Conservation (phyloP, 53 echinoderm and acorn worm genomes). For the Apostichopus leukothele region DNA sequence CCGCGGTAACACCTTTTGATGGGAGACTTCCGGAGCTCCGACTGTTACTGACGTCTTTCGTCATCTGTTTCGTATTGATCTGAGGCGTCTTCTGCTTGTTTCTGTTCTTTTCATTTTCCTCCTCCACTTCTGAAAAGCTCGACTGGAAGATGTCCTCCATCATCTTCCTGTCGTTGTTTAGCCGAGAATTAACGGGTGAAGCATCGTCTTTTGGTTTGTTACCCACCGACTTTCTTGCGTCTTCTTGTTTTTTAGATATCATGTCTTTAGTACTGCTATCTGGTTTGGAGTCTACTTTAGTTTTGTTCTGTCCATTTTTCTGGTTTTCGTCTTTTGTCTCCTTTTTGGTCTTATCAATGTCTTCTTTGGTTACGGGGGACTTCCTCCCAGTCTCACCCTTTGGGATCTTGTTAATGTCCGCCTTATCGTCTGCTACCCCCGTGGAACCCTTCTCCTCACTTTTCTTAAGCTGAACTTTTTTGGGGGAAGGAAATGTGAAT, state of each 20-base stretch:
- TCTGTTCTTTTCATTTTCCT: conserved; percentile 42
- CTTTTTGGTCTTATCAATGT: background rate
- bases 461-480: background rate
- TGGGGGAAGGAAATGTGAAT: conserved; percentile 38
- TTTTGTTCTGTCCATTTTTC: background rate
- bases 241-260: background rate
- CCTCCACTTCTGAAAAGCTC: conserved; percentile 45
- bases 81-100: conserved; percentile 16
- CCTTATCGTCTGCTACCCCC: background rate
- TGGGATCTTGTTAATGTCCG: background rate
- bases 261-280: background rate
- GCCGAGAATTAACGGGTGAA: background rate
- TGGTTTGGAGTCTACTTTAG: background rate
- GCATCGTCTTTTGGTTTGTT: background rate
- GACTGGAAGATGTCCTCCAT: conserved; percentile 59
- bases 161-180: conserved; percentile 47
- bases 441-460: background rate
- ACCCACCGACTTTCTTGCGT: background rate
- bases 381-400: background rate
- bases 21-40: conserved; percentile 39
- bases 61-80: conserved; percentile 2
- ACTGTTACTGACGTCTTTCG: conserved; percentile 19
- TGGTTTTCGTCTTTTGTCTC: background rate
- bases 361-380: background rate
- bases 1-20: background rate